Percentiles rank a stretch among this genome's conserved stretches.
Conservation (phyloP, 2,113 vertebrate species). For the Emydocephalus ijimae region DNA sequence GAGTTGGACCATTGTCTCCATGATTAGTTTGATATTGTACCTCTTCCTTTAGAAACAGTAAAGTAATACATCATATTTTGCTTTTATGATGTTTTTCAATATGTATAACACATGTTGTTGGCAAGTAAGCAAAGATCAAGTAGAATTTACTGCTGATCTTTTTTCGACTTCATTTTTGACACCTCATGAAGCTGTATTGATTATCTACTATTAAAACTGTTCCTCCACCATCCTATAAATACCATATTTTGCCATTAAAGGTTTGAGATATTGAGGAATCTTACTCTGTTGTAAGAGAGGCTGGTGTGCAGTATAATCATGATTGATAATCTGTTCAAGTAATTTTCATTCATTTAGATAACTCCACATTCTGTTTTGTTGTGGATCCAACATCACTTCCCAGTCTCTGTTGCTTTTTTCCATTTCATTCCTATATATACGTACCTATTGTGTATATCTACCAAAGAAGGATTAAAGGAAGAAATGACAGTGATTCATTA, state of each 20-base stretch:
- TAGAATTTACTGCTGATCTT: not conserved
- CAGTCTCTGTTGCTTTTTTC: not conserved
- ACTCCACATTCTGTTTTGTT: not conserved
- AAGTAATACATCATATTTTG: not conserved
- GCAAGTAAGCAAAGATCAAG: not conserved
- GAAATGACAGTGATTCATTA: not conserved
- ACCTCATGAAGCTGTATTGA: not conserved
- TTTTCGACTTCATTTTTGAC: not conserved
- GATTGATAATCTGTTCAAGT: not conserved
- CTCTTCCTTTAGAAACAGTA: not conserved
- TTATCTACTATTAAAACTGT: not conserved
- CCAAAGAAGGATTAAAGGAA: not conserved
- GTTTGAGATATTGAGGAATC: not conserved
- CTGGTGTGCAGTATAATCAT: not conserved
- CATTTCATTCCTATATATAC: not conserved
- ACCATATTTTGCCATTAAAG: not conserved
- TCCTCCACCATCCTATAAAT: not conserved
- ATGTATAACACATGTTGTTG: not conserved
- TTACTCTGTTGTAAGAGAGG: not conserved
- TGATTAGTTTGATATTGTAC: not conserved
- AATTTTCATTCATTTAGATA: not conserved
- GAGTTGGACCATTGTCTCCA: not conserved
- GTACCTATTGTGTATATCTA: not conserved
- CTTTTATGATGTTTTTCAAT: not conserved
- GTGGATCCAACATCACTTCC: not conserved